Evolutionary conservation across 2,888 invertebrate species (phyloP).

Genomic region (Pyrgus malvae): DNA sequence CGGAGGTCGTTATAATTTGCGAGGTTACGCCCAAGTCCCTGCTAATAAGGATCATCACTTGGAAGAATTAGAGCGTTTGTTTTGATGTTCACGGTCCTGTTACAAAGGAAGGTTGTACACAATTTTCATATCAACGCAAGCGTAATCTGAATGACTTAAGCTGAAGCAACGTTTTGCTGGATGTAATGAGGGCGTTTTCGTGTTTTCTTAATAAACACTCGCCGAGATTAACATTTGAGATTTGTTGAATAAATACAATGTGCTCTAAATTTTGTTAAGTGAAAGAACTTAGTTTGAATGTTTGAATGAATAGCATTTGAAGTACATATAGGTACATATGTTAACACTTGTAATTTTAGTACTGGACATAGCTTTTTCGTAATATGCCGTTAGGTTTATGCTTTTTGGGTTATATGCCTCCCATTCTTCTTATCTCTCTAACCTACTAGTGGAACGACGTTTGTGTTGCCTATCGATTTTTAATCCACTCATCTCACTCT

Average conservation of each 20-base stretch:
- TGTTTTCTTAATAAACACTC: slow-evolving; percentile 13
- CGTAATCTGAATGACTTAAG: slow-evolving; percentile 27
- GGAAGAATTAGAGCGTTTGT: slow-evolving; percentile 76
- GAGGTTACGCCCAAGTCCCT: slow-evolving; percentile 75
- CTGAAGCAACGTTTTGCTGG: slow-evolving; percentile 16
- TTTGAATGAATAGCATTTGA: too few species aligned
- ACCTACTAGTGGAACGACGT: too few species aligned
- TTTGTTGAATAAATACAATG: slow-evolving; percentile 2
- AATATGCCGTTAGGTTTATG: too few species aligned
- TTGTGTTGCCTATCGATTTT: too few species aligned
- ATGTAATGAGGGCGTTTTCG: slow-evolving; percentile 13
- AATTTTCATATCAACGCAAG: slow-evolving; percentile 28
- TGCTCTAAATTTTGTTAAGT: too few species aligned
- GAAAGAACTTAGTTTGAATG: too few species aligned
- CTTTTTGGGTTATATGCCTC: too few species aligned
- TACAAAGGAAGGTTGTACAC: slow-evolving; percentile 45
- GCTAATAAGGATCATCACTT: slow-evolving; percentile 79
- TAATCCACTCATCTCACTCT: too few species aligned
- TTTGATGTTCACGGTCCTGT: slow-evolving; percentile 66
- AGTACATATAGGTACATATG: too few species aligned
- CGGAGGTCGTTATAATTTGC: slow-evolving; percentile 73
- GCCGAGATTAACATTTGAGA: slow-evolving; percentile 5
- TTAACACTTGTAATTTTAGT: too few species aligned
- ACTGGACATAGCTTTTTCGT: too few species aligned
- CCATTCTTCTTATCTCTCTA: too few species aligned